These are phyloP conservation scores for Meriones psammophilus DNA, from an alignment of 2,797 vertebrate genomes.

Conservation along the genomic window DNA sequence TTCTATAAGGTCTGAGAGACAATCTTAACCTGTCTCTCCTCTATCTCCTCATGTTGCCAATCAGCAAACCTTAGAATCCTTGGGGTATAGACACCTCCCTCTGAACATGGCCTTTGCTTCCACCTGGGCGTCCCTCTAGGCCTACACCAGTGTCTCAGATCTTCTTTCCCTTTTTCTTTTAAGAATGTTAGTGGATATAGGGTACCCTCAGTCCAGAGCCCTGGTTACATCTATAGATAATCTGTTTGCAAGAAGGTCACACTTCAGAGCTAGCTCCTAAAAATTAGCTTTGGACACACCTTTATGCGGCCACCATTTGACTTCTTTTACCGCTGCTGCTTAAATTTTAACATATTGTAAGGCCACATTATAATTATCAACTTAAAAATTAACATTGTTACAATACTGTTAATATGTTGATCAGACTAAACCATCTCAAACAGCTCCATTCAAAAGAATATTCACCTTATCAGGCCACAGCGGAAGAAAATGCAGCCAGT, in stretches of 20 bases:
- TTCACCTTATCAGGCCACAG: too few species aligned
- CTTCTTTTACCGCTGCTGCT: neutral
- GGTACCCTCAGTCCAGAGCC: neutral
- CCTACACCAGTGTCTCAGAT: neutral
- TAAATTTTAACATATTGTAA: neutral
- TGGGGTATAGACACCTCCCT: neutral
- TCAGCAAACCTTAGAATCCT: neutral
- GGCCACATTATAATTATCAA: neutral
- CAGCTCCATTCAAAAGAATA: neutral
- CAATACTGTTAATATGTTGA: neutral
- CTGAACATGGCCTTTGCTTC: neutral
- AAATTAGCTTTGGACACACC: neutral
- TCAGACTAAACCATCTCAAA: neutral
- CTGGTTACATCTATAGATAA: neutral
- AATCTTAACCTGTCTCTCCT: neutral
- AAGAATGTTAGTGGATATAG: neutral
- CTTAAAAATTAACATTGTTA: constrained; percentile 6
- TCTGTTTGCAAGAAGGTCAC: neutral
- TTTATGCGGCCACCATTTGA: neutral
- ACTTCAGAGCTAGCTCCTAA: neutral
- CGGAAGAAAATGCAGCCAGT: too few species aligned
- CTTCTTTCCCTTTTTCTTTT: neutral
- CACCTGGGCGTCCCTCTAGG: neutral
- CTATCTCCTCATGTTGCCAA: neutral
- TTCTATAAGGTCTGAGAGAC: neutral